Evolutionary conservation across 2,888 invertebrate species (phyloP).

Genomic region (Chloromyia formosa): DNA sequence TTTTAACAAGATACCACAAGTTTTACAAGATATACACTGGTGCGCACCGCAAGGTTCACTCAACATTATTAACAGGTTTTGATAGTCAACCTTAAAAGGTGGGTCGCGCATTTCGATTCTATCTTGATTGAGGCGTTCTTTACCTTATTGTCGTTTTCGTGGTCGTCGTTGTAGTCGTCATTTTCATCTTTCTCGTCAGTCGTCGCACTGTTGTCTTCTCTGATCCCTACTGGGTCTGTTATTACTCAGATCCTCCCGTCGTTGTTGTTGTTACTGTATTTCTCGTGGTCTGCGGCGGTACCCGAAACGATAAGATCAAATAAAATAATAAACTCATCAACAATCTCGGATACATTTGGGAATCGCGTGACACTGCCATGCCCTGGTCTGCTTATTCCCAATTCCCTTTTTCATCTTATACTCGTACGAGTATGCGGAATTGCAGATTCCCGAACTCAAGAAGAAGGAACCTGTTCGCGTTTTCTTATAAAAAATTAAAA

Average conservation of each 20-base stretch:
- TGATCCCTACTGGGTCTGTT: slow-evolving; percentile 44
- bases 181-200: too few species aligned
- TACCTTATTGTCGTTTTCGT: slow-evolving; percentile 1
- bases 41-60: too few species aligned
- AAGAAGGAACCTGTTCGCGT: slow-evolving; percentile 10
- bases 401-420: background rate
- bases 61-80: slow-evolving; percentile 3
- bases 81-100: slow-evolving; percentile 16
- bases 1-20: background rate
- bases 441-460: too few species aligned
- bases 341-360: slow-evolving; percentile 13
- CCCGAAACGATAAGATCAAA: slow-evolving; percentile 39
- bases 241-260: slow-evolving; percentile 27
- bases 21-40: background rate
- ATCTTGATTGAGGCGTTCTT: background rate
- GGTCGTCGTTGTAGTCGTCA: too few species aligned
- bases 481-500: background rate
- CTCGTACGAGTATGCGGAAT: too few species aligned
- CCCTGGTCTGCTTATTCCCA: slow-evolving; percentile 8
- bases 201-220: background rate
- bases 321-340: slow-evolving; percentile 43
- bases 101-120: slow-evolving; percentile 3
- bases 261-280: background rate
- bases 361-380: slow-evolving; percentile 31
- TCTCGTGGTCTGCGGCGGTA: background rate